These are phyloP conservation scores for Drosophila virilis DNA, from an alignment of 1,140 invertebrate genomes.

Conservation along the genomic window DNA sequence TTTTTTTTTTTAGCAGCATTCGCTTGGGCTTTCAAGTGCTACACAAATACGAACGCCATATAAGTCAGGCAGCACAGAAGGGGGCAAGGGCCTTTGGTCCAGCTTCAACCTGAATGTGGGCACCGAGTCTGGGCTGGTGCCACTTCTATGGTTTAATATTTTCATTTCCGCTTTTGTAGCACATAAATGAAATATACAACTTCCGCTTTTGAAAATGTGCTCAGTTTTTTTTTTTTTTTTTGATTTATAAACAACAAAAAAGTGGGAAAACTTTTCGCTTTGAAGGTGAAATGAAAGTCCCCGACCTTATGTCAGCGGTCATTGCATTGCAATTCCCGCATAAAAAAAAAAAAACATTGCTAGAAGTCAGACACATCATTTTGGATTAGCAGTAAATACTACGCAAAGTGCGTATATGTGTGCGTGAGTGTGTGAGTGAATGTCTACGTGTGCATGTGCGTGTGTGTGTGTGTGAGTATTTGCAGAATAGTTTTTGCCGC, in stretches of 20 bases:
- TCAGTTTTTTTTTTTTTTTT: slow-evolving; percentile 17
- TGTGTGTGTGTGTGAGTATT: slow-evolving; percentile 28
- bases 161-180: slow-evolving; percentile 70
- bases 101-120: slow-evolving; percentile 10
- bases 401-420: slow-evolving; percentile 46
- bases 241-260: slow-evolving; percentile 27
- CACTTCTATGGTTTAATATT: slow-evolving; percentile 76
- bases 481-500: slow-evolving; percentile 28
- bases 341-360: slow-evolving; percentile 12
- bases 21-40: slow-evolving; percentile 31
- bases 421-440: too few species aligned
- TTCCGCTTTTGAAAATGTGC: slow-evolving; percentile 39
- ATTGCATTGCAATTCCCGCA: slow-evolving; percentile 57
- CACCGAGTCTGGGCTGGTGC: slow-evolving; percentile 1
- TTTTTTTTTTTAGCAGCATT: slow-evolving; percentile 6
- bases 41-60: slow-evolving; percentile 26
- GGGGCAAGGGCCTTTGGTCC: slow-evolving; percentile 1
- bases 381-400: slow-evolving; percentile 70
- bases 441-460: not conserved
- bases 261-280: slow-evolving; percentile 44
- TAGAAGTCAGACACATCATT: slow-evolving; percentile 78
- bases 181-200: slow-evolving; percentile 73
- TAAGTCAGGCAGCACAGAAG: slow-evolving; percentile 1
- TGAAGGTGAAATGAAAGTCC: slow-evolving; percentile 79
- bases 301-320: slow-evolving; percentile 47